Conservation (phyloP, 2,888 invertebrate genomes). For the Charanyca ferruginea region DNA sequence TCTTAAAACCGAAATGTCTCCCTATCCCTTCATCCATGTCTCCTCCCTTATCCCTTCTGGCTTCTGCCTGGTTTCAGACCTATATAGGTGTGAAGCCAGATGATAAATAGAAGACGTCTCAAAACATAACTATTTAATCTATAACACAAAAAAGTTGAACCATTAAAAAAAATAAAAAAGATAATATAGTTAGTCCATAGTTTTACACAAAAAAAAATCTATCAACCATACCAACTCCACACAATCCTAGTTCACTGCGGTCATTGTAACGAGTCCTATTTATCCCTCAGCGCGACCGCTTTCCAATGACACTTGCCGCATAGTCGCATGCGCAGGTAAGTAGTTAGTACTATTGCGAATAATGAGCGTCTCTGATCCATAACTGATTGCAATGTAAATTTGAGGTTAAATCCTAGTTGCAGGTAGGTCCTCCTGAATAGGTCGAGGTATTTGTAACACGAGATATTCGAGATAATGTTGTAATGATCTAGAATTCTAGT, state of each 20-base stretch:
- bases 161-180: too few species aligned
- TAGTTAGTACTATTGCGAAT: constrained; percentile 66
- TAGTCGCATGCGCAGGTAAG: constrained; percentile 57
- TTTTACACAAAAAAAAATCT: background rate
- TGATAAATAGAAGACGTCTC: too few species aligned
- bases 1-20: too few species aligned
- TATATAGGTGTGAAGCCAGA: too few species aligned
- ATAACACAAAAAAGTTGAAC: too few species aligned
- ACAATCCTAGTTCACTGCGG: constrained; percentile 19
- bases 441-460: constrained; percentile 35
- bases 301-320: constrained; percentile 75
- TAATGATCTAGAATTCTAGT: constrained; percentile 38
- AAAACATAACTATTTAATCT: too few species aligned
- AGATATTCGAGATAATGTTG: constrained; percentile 31
- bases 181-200: too few species aligned
- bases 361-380: constrained; percentile 66
- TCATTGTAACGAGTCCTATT: constrained; percentile 62
- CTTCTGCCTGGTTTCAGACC: too few species aligned
- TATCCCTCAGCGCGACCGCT: constrained; percentile 66
- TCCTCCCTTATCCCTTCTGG: too few species aligned
- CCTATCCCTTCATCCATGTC: too few species aligned
- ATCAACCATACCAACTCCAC: constrained; percentile 15
- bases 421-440: constrained; percentile 33
- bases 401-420: constrained; percentile 60
- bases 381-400: constrained; percentile 60